Evolutionary conservation across 1,140 invertebrate genomes (phyloP).

Genomic region (Neodiprion pinetum): DNA sequence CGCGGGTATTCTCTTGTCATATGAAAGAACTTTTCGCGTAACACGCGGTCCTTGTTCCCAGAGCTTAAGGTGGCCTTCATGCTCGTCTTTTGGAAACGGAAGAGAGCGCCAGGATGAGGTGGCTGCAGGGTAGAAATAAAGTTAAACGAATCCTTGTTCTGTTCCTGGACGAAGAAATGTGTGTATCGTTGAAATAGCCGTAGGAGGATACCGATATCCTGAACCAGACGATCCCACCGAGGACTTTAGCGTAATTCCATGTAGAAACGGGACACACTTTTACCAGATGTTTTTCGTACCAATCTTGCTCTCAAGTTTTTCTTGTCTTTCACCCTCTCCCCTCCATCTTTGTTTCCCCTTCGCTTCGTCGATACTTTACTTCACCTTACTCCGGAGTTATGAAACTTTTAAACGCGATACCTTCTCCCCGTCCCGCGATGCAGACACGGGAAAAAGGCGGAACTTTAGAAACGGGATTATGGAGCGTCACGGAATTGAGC

Average conservation of each 20-base stretch:
- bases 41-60: too few species aligned
- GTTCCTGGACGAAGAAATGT: neutral
- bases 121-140: neutral
- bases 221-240: neutral
- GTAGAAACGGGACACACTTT: neutral
- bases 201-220: neutral
- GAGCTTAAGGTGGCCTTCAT: too few species aligned
- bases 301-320: neutral
- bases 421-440: neutral
- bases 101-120: neutral
- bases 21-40: neutral
- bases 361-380: neutral
- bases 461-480: neutral
- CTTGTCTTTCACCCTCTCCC: neutral
- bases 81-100: neutral
- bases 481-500: neutral
- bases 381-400: neutral
- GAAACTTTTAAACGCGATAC: conserved; percentile 4
- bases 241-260: neutral
- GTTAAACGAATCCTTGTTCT: neutral
- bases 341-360: neutral
- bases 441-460: neutral
- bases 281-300: neutral
- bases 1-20: neutral
- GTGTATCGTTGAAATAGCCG: neutral